Evolutionary conservation across 2,113 vertebrate species (phyloP).

Genomic region (Vulpes vulpes): DNA sequence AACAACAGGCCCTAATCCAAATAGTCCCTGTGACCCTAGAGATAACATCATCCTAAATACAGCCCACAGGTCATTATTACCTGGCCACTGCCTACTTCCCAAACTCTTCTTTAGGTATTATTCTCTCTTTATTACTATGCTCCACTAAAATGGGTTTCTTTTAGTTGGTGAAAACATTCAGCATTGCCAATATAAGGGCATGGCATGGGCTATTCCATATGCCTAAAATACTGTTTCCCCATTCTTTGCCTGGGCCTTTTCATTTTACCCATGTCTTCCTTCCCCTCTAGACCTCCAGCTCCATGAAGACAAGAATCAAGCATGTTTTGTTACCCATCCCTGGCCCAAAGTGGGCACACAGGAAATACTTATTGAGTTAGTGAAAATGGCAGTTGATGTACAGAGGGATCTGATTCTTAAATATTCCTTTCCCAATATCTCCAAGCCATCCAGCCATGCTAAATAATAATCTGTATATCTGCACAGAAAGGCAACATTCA

Average conservation of each 20-base stretch:
- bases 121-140: neutral
- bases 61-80: neutral
- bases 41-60: neutral
- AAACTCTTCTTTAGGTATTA: neutral
- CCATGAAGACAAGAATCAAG: neutral
- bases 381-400: neutral
- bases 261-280: neutral
- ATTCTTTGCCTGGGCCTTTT: neutral
- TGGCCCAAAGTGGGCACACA: accelerated
- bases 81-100: neutral
- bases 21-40: neutral
- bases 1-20: neutral
- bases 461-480: neutral
- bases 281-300: neutral
- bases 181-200: neutral
- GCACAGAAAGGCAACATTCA: neutral
- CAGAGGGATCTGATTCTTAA: neutral
- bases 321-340: neutral
- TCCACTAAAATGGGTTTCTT: neutral
- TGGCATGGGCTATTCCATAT: neutral
- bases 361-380: neutral
- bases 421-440: neutral
- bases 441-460: neutral
- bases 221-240: neutral
- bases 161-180: neutral